Conservation (phyloP, 2,888 invertebrate genomes). For the Macropis europaea region DNA sequence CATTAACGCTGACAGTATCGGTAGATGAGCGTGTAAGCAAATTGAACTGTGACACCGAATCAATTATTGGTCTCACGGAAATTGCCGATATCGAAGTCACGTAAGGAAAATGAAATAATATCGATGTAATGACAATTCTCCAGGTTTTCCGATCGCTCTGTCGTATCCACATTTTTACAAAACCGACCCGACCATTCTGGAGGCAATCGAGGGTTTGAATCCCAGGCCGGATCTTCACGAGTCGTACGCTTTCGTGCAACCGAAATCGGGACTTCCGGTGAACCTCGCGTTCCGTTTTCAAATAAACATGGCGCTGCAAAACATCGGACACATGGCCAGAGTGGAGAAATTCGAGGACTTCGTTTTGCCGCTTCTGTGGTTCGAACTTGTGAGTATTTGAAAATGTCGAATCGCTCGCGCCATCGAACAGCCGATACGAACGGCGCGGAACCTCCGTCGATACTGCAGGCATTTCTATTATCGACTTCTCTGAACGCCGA, state of each 20-base stretch:
- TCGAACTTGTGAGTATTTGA: slow-evolving; percentile 93
- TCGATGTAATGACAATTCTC: background rate
- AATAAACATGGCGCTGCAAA: slow-evolving; percentile 91
- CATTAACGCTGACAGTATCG: background rate
- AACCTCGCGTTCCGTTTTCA: slow-evolving; percentile 90
- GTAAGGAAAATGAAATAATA: background rate
- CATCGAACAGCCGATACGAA: too few species aligned
- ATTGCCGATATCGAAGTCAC: background rate
- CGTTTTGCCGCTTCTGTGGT: slow-evolving; percentile 92
- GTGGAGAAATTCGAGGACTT: slow-evolving; percentile 86
- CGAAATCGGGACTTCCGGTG: slow-evolving; percentile 89
- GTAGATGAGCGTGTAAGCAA: background rate
- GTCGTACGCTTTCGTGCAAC: slow-evolving; percentile 89
- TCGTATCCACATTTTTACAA: slow-evolving; percentile 94
- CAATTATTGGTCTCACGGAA: background rate
- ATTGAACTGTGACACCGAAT: background rate
- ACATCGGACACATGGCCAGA: slow-evolving; percentile 85
- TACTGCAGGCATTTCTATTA: background rate
- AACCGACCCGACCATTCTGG: slow-evolving; percentile 84
- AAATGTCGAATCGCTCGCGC: too few species aligned
- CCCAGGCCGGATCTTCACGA: slow-evolving; percentile 85
- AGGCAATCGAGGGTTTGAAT: slow-evolving; percentile 85
- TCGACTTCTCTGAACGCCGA: background rate
- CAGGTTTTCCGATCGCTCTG: slow-evolving; percentile 91
- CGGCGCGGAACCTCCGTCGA: too few species aligned